phyloP scores from a whole-genome alignment of 2,113 vertebrate genomes.

The Plecturocebus donacophilus region DNA sequence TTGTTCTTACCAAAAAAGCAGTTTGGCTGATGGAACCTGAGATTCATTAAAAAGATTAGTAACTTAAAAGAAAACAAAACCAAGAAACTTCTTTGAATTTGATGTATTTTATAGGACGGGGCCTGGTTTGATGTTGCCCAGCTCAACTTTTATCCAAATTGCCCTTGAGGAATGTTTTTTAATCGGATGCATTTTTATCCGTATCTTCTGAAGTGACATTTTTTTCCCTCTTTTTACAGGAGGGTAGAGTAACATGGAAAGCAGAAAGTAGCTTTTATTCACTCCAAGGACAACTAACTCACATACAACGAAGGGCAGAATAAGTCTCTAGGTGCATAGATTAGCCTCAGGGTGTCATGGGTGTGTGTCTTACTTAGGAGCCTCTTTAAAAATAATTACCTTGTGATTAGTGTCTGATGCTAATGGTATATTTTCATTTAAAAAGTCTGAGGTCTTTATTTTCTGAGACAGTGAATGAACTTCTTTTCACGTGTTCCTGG shows the following conservation, averaged over 20 bases:
- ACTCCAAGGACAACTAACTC: conserved; percentile 52
- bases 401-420: conserved; percentile 65
- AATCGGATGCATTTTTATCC: conserved; percentile 70
- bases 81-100: conserved; percentile 33
- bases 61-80: background rate
- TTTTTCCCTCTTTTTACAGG: background rate
- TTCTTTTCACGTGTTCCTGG: conserved; percentile 55
- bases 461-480: conserved; percentile 53
- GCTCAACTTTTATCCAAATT: conserved; percentile 66
- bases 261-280: conserved; percentile 61
- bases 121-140: conserved; percentile 56
- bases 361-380: conserved; percentile 11
- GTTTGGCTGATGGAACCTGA: conserved; percentile 11
- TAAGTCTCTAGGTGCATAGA: background rate
- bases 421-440: conserved; percentile 53
- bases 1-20: conserved; percentile 10
- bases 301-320: conserved; percentile 39
- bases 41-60: conserved; percentile 61
- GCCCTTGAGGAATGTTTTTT: conserved; percentile 60
- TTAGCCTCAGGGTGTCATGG: conserved; percentile 37
- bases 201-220: conserved; percentile 63
- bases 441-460: conserved; percentile 69
- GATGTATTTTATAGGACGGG: conserved; percentile 56
- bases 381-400: conserved; percentile 66
- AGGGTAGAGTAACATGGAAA: conserved; percentile 37